Evolutionary conservation across 2,888 invertebrate species (phyloP).

Genomic region (Plebejus melissa): DNA sequence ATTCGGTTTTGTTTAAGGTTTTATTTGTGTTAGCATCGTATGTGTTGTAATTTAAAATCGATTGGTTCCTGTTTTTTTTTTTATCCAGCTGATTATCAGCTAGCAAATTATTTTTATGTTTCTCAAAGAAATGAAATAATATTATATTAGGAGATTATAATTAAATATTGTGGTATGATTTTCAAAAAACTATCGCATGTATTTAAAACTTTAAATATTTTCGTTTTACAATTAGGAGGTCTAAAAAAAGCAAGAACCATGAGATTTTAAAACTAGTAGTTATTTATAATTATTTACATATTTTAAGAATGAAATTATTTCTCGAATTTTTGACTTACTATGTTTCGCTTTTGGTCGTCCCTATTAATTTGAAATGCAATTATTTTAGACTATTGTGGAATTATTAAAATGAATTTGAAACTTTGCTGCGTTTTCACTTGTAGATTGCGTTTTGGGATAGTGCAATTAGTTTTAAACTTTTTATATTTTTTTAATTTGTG

Average conservation of each 20-base stretch:
- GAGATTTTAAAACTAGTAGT: conserved; percentile 3
- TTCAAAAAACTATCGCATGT: neutral
- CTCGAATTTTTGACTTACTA: conserved; percentile 35
- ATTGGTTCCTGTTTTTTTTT: conserved; percentile 25
- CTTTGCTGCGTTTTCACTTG: conserved; percentile 47
- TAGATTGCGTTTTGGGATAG: conserved; percentile 51
- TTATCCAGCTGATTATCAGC: neutral
- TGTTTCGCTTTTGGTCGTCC: conserved; percentile 49
- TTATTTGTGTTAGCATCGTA: conserved; percentile 24
- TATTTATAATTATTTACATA: conserved; percentile 26
- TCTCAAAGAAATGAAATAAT: neutral
- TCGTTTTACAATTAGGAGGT: neutral
- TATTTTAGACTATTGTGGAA: conserved; percentile 73
- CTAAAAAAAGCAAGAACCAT: conserved; percentile 6
- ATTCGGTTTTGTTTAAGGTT: conserved; percentile 20
- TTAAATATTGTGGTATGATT: neutral
- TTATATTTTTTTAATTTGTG: conserved; percentile 32
- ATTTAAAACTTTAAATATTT: neutral
- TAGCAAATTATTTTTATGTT: neutral
- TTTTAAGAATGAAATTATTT: conserved; percentile 34
- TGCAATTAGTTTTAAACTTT: conserved; percentile 41
- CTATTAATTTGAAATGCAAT: conserved; percentile 60
- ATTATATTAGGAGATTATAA: neutral
- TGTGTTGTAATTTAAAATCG: conserved; percentile 26
- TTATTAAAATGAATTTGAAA: conserved; percentile 77